Percentiles rank a stretch among this genome's conserved stretches.
Conservation (phyloP, 2,797 vertebrate species). For the Liasis olivaceus region DNA sequence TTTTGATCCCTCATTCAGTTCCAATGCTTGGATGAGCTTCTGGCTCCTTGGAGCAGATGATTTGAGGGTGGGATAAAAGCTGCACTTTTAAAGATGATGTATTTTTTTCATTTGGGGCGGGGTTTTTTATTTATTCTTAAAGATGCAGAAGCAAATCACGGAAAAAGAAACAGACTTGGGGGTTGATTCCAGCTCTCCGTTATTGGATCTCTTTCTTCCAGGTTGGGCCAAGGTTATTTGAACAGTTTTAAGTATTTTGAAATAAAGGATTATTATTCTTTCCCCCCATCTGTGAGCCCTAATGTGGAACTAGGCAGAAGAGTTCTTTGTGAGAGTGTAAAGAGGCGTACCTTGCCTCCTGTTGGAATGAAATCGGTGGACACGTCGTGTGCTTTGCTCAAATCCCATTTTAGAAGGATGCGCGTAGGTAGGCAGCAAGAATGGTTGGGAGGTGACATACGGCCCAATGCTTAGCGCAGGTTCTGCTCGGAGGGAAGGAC, state of each 20-base stretch:
- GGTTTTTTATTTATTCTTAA: conserved; percentile 71
- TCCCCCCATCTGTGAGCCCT: not conserved
- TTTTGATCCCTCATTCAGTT: not conserved
- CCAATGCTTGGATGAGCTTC: conserved; percentile 32
- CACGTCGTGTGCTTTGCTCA: not conserved
- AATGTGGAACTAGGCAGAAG: not conserved
- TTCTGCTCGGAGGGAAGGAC: accelerated
- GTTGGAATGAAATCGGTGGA: not conserved
- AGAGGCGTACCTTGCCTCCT: not conserved
- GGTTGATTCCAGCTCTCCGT: conserved; percentile 37
- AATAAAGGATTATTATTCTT: not conserved
- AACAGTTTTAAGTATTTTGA: not conserved
- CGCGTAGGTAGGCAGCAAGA: accelerated
- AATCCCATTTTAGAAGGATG: not conserved
- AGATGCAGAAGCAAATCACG: conserved; percentile 58
- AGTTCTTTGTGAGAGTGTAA: not conserved
- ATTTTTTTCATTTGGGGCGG: conserved; percentile 54
- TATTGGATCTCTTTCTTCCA: not conserved
- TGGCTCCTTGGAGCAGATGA: conserved; percentile 58
- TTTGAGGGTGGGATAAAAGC: conserved; percentile 57
- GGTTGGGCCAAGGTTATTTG: not conserved
- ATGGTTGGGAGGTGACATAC: not conserved
- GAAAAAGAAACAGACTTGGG: conserved; percentile 53
- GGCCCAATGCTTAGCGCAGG: not conserved
- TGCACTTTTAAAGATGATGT: conserved; percentile 60